These are phyloP conservation scores for Andrena dorsata DNA, from an alignment of 2,888 invertebrate genomes.

Conservation along the genomic window DNA sequence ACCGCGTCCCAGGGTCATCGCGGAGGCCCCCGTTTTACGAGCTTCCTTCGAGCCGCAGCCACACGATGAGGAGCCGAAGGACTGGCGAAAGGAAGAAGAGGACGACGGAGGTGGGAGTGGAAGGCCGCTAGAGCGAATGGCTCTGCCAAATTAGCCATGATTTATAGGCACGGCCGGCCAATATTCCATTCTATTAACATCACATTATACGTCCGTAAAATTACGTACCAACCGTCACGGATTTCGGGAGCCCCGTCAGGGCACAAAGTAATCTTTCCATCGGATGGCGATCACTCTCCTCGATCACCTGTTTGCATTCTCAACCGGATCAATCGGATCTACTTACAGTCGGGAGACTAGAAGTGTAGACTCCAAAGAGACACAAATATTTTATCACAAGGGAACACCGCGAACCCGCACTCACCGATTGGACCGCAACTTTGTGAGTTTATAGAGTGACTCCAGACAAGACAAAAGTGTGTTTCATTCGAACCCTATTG, in stretches of 20 bases:
- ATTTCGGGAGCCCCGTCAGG: slow-evolving; percentile 43
- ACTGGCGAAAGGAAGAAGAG: slow-evolving; percentile 38
- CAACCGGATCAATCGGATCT: too few species aligned
- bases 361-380: too few species aligned
- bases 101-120: slow-evolving; percentile 41
- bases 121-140: slow-evolving; percentile 76
- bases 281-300: slow-evolving; percentile 13
- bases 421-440: too few species aligned
- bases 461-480: too few species aligned
- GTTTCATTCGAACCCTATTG: too few species aligned
- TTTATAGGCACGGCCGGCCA: slow-evolving; percentile 80
- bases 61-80: slow-evolving; percentile 54
- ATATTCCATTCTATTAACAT: slow-evolving; percentile 83
- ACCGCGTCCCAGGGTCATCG: slow-evolving; percentile 63
- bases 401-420: too few species aligned
- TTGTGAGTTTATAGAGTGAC: too few species aligned
- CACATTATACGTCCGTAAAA: slow-evolving; percentile 79
- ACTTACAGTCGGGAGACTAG: too few species aligned
- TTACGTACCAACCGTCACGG: slow-evolving; percentile 67
- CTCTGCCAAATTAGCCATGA: slow-evolving; percentile 83
- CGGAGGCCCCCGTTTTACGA: slow-evolving; percentile 67
- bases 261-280: slow-evolving; percentile 54
- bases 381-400: too few species aligned
- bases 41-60: slow-evolving; percentile 58
- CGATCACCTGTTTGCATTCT: not conserved